These are phyloP conservation scores for Philonicus albiceps DNA, from an alignment of 2,888 invertebrate species.

Conservation along the genomic window DNA sequence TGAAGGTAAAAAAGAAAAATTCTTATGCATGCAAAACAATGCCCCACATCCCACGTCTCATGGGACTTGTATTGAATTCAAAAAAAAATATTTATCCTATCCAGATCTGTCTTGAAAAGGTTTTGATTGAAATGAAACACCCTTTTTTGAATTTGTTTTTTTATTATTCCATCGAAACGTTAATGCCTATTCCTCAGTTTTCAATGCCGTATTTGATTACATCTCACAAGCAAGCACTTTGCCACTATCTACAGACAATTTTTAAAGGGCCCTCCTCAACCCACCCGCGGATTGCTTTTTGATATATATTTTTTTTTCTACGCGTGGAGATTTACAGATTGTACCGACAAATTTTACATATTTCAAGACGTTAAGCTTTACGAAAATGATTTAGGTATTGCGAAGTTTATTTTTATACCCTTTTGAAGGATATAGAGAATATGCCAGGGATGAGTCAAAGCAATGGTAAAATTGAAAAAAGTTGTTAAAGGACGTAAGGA, in stretches of 20 bases:
- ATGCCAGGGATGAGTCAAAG: background rate
- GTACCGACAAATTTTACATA: background rate
- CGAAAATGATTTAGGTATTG: background rate
- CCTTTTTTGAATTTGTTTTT: background rate
- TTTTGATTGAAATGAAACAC: background rate
- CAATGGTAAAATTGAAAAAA: too few species aligned
- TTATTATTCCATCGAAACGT: background rate
- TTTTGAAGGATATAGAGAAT: background rate
- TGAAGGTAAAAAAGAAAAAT: slow-evolving; percentile 68
- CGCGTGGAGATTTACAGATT: background rate
- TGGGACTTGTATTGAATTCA: background rate
- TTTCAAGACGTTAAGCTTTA: background rate
- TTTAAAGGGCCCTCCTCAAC: background rate
- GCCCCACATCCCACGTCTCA: background rate
- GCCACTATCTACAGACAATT: background rate
- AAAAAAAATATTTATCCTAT: background rate
- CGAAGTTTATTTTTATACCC: background rate
- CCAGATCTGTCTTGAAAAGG: background rate
- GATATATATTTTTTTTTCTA: background rate
- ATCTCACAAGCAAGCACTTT: background rate
- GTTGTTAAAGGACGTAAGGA: too few species aligned
- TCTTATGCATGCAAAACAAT: background rate
- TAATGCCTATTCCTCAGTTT: background rate
- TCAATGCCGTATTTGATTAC: background rate
- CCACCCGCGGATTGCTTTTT: background rate